Percentiles rank a stretch among this genome's conserved stretches.
Conservation (phyloP, 2,888 invertebrate species). For the Hanleya hanleyi region DNA sequence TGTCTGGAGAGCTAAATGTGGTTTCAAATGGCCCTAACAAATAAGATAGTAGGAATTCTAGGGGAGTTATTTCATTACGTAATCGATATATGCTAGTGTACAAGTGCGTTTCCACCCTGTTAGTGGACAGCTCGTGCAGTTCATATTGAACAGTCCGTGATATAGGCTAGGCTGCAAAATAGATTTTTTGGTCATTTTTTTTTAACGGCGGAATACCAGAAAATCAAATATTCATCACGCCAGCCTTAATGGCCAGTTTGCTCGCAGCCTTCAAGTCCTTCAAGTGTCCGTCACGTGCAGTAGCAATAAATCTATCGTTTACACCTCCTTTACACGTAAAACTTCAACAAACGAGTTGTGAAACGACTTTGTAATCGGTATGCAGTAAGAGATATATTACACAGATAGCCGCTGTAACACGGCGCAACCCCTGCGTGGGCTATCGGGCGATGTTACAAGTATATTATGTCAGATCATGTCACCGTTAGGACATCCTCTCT, state of each 20-base stretch:
- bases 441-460: not conserved
- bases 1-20: slow-evolving; percentile 4
- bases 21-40: slow-evolving; percentile 1
- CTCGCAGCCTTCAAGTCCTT: not conserved
- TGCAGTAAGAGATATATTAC: not conserved
- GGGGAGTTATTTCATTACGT: slow-evolving; percentile 9
- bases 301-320: not conserved
- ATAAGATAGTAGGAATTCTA: not conserved
- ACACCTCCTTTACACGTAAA: not conserved
- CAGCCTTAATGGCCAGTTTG: not conserved
- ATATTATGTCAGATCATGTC: slow-evolving; percentile 10
- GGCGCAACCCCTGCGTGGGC: not conserved
- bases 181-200: too few relatives aligned
- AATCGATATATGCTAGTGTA: not conserved
- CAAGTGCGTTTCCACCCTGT: not conserved
- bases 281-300: not conserved
- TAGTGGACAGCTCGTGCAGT: not conserved
- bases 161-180: too few relatives aligned
- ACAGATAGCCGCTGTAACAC: not conserved
- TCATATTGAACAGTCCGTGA: too few relatives aligned
- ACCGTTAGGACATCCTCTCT: not conserved
- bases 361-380: not conserved
- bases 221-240: slow-evolving; percentile 8
- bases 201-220: too few relatives aligned
- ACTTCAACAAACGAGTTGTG: not conserved